Base-by-base conservation (phyloP, 2,113 vertebrate genomes). In the Elachura formosa region DNA sequence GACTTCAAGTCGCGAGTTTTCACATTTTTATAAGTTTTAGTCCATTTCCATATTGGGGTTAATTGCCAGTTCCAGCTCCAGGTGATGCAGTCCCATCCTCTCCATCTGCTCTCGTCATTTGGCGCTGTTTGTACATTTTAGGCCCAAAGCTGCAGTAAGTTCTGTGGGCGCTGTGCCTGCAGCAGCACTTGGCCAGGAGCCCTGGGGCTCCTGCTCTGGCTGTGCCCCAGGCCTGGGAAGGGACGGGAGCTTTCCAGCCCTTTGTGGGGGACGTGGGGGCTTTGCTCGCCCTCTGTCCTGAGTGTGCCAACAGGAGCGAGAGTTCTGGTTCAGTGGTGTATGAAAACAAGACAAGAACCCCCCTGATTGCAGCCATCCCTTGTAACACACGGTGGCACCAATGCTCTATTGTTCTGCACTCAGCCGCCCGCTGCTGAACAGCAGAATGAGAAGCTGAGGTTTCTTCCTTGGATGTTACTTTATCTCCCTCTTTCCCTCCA, bases 301-400 rank as follows among this genome's bases (percentile, higher is more conserved):
- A 69, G 12, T 7, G 22, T 15, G 31, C 15, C 74, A 16, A 12
- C 14, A 2, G 2, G n/a, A 46, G 15, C 10, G 12, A 17, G 6
- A 10, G 5, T 48, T 68, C 46, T 66, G 76, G 17, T 23, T 59
- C 49, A 59, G 63, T 28, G 11, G 3, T n/a, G 78, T 61, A 34
- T 58, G 34, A 46, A 73, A 45, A 21, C 1, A 13, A 90, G 34
- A 15, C 19, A 14, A 52, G 24, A 52, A 68, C 33, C 3, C 7
- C 23, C 7, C 77, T 5, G 28, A 1, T 7, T 87, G 93, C 61
- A 87, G 67, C 40, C 34, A 69, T 31, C 20, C 46, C 19, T 1
- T 12, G 2, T 25, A 90, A 79, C 94, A 95, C 94, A 28, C 71
- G 96, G 28, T 96, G 96, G 94, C 95, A 95, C 81, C 69, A 90